These are phyloP conservation scores for Microchrysa polita DNA, from an alignment of 2,888 invertebrate genomes.

Conservation along the genomic window DNA sequence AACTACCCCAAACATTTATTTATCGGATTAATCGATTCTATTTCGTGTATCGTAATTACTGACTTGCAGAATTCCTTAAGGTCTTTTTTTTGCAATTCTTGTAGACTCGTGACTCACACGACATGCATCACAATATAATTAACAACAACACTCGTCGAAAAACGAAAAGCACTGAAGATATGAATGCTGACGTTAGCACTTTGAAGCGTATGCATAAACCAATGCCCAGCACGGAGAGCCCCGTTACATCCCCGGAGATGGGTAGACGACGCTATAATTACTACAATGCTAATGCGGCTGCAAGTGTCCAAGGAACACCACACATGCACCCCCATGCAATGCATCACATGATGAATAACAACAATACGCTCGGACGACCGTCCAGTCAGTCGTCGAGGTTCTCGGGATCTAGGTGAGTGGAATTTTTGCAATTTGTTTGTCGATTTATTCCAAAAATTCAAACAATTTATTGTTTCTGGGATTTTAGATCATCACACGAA, in stretches of 20 bases:
- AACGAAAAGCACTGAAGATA: conserved; percentile 92
- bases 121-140: conserved; percentile 75
- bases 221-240: conserved; percentile 89
- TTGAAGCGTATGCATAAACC: conserved; percentile 94
- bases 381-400: conserved; percentile 74
- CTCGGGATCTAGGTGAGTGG: conserved; percentile 69
- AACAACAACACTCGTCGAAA: conserved; percentile 82
- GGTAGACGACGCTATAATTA: conserved; percentile 80
- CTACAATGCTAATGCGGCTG: conserved; percentile 66
- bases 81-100: conserved; percentile 21
- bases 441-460: background rate
- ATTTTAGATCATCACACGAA: conserved; percentile 73
- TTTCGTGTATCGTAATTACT: conserved; percentile 15
- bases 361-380: conserved; percentile 68
- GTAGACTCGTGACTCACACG: conserved; percentile 75
- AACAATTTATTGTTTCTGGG: background rate
- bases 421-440: background rate
- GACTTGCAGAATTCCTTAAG: conserved; percentile 56
- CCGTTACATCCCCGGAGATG: conserved; percentile 92
- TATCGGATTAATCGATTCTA: conserved; percentile 23
- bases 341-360: conserved; percentile 70
- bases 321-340: conserved; percentile 69
- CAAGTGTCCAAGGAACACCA: conserved; percentile 66
- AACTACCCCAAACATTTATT: background rate
- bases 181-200: conserved; percentile 76